phyloP scores from a whole-genome alignment of 1,140 invertebrate genomes.

The Tyrophagus putrescentiae region DNA sequence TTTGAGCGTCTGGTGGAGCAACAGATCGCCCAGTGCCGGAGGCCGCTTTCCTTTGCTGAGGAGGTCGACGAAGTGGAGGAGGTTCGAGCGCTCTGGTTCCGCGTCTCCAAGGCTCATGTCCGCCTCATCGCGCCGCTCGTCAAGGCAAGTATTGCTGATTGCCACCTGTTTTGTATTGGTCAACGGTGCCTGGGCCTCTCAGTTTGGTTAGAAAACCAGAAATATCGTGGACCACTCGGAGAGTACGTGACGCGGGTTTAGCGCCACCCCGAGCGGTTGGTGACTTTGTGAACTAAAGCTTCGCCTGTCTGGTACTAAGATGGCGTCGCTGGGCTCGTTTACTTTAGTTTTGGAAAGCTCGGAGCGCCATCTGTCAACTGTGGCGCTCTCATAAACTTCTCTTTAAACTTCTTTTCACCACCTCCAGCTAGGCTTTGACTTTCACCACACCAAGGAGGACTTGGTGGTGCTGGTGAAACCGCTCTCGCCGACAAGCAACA shows the following conservation, averaged over 20 bases:
- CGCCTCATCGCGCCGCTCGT: constrained; percentile 60
- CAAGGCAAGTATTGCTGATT: constrained; percentile 38
- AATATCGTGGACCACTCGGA: too few species aligned
- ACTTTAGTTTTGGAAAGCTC: too few species aligned
- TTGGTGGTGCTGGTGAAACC: constrained; percentile 65
- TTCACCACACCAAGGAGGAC: constrained; percentile 63
- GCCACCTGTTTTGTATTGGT: constrained; percentile 5
- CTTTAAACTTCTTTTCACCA: constrained; percentile 19
- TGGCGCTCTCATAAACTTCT: too few species aligned
- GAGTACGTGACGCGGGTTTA: too few species aligned
- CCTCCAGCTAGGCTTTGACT: constrained; percentile 57
- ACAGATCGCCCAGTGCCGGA: neutral
- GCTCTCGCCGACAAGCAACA: constrained; percentile 49
- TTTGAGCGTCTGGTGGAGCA: neutral
- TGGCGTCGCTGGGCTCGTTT: too few species aligned
- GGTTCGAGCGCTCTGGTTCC: constrained; percentile 65
- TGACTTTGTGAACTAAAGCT: too few species aligned
- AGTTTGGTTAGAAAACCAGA: too few species aligned
- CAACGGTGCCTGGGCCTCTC: constrained; percentile 2
- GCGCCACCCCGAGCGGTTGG: too few species aligned
- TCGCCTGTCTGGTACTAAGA: too few species aligned
- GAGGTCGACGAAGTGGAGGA: too few species aligned
- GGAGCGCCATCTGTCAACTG: too few species aligned
- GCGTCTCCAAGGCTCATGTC: constrained; percentile 49
- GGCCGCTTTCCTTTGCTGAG: too few species aligned